Evolutionary conservation across 2,888 invertebrate genomes (phyloP).

Genomic region (Ornithoptera priamus): DNA sequence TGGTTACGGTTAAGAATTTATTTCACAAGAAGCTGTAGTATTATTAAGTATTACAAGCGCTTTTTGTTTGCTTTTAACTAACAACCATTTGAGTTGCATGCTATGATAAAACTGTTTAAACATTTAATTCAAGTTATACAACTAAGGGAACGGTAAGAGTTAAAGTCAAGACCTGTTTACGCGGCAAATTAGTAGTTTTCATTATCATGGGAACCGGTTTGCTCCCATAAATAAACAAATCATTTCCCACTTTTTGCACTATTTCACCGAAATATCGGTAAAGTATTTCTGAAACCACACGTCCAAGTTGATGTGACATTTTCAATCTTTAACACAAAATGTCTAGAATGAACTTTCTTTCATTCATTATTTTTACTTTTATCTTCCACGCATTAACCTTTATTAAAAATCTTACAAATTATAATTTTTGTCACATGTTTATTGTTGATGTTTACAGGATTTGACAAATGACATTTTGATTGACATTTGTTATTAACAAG

Average conservation of each 20-base stretch:
- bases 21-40: no score
- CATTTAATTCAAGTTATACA: not conserved
- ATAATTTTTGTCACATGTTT: constrained; percentile 12
- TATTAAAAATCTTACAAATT: not conserved
- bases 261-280: constrained; percentile 90
- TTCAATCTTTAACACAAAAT: constrained; percentile 26
- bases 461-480: not conserved
- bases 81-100: no score
- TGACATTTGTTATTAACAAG: not conserved
- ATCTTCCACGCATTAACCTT: not conserved
- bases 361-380: not conserved
- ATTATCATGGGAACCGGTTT: constrained; percentile 84
- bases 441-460: constrained; percentile 25
- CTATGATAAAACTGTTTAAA: no score
- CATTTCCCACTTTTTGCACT: constrained; percentile 86
- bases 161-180: constrained; percentile 52
- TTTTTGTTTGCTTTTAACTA: no score
- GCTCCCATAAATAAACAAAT: constrained; percentile 85
- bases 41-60: no score
- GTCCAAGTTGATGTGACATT: constrained; percentile 87
- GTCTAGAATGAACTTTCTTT: not conserved
- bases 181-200: constrained; percentile 77
- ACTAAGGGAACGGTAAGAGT: not conserved
- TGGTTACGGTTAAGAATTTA: no score
- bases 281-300: constrained; percentile 86